Evolutionary conservation across 2,888 invertebrate genomes (phyloP).

Genomic region (Xylota segnis): DNA sequence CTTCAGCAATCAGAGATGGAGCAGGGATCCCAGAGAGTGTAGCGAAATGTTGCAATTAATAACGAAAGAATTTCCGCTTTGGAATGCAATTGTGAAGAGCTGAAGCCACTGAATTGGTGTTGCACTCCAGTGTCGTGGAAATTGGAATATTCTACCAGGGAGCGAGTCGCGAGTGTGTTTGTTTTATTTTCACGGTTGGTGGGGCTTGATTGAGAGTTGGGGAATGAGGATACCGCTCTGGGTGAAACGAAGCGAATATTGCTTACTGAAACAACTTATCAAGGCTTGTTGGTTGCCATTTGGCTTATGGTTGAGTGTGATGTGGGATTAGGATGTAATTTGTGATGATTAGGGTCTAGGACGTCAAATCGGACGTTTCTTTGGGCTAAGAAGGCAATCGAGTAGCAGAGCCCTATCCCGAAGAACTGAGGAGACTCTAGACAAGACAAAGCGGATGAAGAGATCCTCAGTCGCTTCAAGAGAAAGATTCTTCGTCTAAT

Average conservation of each 20-base stretch:
- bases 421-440: no score
- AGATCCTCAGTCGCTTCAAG: no score
- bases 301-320: no score
- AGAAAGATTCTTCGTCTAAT: no score
- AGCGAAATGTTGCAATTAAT: constrained; percentile 53
- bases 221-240: background rate
- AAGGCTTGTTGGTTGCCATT: background rate
- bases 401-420: no score
- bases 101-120: constrained; percentile 9
- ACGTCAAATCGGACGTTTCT: no score
- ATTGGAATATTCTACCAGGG: background rate
- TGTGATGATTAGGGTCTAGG: no score
- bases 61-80: constrained; percentile 29
- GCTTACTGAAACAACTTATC: background rate
- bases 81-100: constrained; percentile 19
- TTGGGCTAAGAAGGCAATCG: no score
- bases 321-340: no score
- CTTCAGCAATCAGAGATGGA: constrained; percentile 25
- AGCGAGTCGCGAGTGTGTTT: background rate
- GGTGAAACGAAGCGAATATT: constrained; percentile 21
- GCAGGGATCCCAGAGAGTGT: background rate
- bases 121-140: background rate
- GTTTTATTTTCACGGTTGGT: constrained; percentile 8
- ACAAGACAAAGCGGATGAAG: no score
- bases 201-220: background rate